Conservation (phyloP, 2,888 invertebrate species). For the Gerris lacustris region DNA sequence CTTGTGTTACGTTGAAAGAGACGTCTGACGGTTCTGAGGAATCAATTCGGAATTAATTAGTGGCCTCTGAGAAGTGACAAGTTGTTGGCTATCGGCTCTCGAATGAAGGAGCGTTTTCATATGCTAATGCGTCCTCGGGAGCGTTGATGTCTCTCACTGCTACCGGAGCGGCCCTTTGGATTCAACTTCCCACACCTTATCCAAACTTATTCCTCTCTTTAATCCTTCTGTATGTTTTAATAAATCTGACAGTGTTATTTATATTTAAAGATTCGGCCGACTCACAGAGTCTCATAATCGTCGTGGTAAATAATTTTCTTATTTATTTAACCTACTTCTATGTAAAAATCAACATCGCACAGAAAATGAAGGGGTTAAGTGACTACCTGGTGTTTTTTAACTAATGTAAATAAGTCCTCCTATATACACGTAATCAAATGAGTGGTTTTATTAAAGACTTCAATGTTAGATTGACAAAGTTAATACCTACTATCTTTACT, state of each 20-base stretch:
- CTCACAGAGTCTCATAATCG: no score
- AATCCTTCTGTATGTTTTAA: neutral
- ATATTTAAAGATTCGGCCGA: neutral
- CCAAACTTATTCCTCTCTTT: neutral
- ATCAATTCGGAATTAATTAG: constrained; percentile 5
- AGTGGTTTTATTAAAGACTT: no score
- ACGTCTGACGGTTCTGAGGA: neutral
- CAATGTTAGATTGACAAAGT: no score
- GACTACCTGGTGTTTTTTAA: no score
- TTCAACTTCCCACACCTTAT: neutral
- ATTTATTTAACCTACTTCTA: no score
- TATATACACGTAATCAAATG: no score
- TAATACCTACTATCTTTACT: no score
- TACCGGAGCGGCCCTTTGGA: neutral
- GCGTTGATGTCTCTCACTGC: neutral
- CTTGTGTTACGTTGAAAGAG: constrained; percentile 1
- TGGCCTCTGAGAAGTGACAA: neutral
- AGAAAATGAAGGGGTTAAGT: no score
- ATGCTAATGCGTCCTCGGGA: neutral
- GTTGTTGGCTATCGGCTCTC: constrained; percentile 1
- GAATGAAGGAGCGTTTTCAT: neutral
- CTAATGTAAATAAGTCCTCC: no score
- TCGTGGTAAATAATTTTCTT: no score
- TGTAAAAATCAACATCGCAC: no score
- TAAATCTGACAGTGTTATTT: neutral